Evolutionary conservation across 2,797 vertebrate genomes (phyloP).

Genomic region (Phataginus tetradactyla): DNA sequence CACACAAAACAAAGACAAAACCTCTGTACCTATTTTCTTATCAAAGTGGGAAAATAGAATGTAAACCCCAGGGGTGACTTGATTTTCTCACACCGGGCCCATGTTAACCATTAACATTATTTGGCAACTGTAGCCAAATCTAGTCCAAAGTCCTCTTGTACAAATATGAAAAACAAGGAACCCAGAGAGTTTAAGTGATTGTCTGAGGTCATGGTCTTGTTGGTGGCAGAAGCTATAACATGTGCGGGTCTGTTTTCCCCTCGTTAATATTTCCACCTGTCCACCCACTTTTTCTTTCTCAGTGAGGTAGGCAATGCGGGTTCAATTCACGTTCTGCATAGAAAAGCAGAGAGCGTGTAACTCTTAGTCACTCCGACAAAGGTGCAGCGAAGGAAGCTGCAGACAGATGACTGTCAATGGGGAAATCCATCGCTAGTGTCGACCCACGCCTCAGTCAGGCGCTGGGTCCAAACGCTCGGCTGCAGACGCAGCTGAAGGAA

Average conservation of each 20-base stretch:
- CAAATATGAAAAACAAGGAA: conserved; percentile 32
- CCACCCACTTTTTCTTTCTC: not conserved
- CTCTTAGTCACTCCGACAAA: not conserved
- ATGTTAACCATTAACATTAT: not conserved
- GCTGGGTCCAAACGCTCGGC: not conserved
- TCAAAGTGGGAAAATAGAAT: not conserved
- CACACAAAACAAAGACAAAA: not conserved
- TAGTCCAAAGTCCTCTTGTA: not conserved
- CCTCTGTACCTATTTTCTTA: not conserved
- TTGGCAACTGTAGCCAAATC: not conserved
- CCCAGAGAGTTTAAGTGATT: not conserved
- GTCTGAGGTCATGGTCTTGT: not conserved
- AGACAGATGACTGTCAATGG: not conserved
- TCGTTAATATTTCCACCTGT: not conserved
- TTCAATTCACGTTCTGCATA: not conserved
- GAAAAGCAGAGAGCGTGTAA: not conserved
- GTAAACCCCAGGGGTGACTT: not conserved
- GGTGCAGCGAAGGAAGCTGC: not conserved
- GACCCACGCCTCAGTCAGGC: not conserved
- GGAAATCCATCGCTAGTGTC: rapidly evolving
- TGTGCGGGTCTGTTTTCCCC: not conserved
- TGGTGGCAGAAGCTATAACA: not conserved
- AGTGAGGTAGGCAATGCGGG: not conserved
- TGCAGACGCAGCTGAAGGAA: too few relatives aligned
- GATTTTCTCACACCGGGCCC: not conserved